Conservation (phyloP, 2,113 vertebrate species). For the Hemibates koningsi region DNA sequence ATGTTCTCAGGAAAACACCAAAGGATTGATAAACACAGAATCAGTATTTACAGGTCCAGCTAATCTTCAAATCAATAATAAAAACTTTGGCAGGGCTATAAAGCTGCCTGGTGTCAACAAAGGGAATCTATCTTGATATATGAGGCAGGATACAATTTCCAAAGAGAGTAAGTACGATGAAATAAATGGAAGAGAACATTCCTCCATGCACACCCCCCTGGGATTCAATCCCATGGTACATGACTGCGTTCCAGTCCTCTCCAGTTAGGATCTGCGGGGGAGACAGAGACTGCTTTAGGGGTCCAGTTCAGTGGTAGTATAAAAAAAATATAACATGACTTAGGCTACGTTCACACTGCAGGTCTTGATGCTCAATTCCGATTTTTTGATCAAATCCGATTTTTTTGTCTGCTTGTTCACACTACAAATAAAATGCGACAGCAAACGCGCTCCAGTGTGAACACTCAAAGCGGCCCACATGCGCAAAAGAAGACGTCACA, state of each 20-base stretch:
- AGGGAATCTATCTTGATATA: not conserved
- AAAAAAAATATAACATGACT: not conserved
- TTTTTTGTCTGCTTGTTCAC: too few species aligned
- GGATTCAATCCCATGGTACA: constrained; percentile 93
- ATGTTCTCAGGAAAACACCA: constrained; percentile 70
- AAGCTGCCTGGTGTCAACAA: not conserved
- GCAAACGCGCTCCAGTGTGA: too few species aligned
- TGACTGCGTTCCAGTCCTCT: constrained; percentile 96
- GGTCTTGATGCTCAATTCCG: too few species aligned
- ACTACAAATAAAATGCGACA: too few species aligned
- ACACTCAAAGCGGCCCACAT: too few species aligned
- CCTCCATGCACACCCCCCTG: constrained; percentile 88
- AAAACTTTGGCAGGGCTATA: not conserved
- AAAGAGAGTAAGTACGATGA: constrained; percentile 91
- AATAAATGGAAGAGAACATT: constrained; percentile 95
- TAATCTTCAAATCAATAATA: not conserved
- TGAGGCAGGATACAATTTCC: constrained; percentile 95
- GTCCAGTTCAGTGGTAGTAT: not conserved
- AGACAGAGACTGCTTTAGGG: not conserved
- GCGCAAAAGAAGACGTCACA: too few species aligned
- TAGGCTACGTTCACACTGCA: too few species aligned
- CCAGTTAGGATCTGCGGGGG: constrained; percentile 86
- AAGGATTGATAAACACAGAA: not conserved
- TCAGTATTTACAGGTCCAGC: not conserved
- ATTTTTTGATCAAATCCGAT: too few species aligned